Conservation (phyloP, 2,797 vertebrate species). For the Mormyrops attenuatus region DNA sequence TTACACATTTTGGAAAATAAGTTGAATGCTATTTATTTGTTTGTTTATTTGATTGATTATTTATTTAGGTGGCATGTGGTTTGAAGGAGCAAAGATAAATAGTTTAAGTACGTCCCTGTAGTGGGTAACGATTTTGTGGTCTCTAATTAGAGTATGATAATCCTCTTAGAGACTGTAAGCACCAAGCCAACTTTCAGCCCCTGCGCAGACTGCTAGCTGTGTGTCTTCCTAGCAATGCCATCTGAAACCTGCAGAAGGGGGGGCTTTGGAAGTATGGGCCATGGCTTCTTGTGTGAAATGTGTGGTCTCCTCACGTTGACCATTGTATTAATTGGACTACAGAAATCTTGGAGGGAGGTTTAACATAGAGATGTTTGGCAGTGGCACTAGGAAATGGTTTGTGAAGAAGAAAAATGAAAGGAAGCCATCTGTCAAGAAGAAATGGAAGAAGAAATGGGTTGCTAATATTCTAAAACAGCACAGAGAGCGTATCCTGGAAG, state of each 20-base stretch:
- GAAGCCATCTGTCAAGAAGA: slow-evolving; percentile 54
- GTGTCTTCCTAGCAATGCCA: slow-evolving; percentile 45
- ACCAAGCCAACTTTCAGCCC: slow-evolving; percentile 41
- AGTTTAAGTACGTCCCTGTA: slow-evolving; percentile 42
- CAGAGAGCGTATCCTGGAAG: slow-evolving; percentile 67
- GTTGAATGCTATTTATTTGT: not conserved
- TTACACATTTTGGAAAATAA: not conserved
- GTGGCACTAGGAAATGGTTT: slow-evolving; percentile 70
- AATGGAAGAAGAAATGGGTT: slow-evolving; percentile 63
- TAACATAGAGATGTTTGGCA: slow-evolving; percentile 69
- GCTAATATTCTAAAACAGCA: slow-evolving; percentile 66
- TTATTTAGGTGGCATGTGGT: not conserved
- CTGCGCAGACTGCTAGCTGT: slow-evolving; percentile 51
- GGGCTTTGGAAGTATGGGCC: not conserved
- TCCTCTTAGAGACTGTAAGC: slow-evolving; percentile 60
- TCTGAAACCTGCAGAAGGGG: slow-evolving; percentile 36
- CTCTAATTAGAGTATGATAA: slow-evolving; percentile 56
- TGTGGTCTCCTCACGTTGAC: slow-evolving; percentile 53
- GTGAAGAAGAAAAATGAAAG: slow-evolving; percentile 63
- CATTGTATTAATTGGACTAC: slow-evolving; percentile 45
- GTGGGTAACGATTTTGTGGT: slow-evolving; percentile 49
- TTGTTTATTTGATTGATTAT: not conserved
- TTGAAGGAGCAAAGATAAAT: slow-evolving; percentile 15
- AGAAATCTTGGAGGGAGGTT: slow-evolving; percentile 36
- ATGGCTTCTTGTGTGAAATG: slow-evolving; percentile 43